A percentile compares a stretch with the other conserved stretches of the same genome.
Evolutionary conservation across 2,797 vertebrate species (phyloP).

Genomic region (Sternotherus odoratus): DNA sequence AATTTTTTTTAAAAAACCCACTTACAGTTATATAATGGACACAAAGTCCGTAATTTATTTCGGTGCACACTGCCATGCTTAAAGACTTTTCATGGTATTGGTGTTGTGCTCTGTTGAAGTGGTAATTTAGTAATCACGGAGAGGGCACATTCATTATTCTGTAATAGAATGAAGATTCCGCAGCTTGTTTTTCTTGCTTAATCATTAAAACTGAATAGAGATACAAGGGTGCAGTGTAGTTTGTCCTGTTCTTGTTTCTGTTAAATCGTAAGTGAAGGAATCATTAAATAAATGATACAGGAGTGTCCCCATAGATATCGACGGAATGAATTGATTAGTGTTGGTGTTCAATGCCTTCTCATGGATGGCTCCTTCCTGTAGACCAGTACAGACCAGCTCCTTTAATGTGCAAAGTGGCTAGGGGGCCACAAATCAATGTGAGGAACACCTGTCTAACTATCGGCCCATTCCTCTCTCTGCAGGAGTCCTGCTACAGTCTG

Average conservation of each 20-base stretch:
- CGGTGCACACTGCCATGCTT: constrained; percentile 57
- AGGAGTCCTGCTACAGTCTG: not conserved
- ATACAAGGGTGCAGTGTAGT: constrained; percentile 47
- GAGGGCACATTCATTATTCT: constrained; percentile 61
- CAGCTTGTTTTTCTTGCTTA: constrained; percentile 62
- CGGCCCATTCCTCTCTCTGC: not conserved
- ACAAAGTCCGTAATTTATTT: constrained; percentile 75
- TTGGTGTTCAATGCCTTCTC: not conserved
- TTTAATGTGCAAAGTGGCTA: not conserved
- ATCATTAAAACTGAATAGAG: constrained; percentile 61
- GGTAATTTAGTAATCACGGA: constrained; percentile 69
- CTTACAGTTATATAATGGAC: constrained; percentile 71
- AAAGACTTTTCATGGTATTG: constrained; percentile 70
- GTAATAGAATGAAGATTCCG: constrained; percentile 50
- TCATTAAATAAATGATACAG: constrained; percentile 51
- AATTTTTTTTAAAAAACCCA: constrained; percentile 67
- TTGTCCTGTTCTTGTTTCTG: constrained; percentile 62
- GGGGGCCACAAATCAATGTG: not conserved
- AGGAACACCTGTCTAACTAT: not conserved
- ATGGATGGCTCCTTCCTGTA: not conserved
- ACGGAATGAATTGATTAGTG: not conserved
- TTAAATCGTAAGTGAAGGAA: constrained; percentile 68
- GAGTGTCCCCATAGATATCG: not conserved
- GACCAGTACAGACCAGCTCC: not conserved
- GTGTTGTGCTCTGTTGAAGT: constrained; percentile 69